These are phyloP conservation scores for Brachionus rubens DNA, from an alignment of 1,140 invertebrate species.

Conservation along the genomic window DNA sequence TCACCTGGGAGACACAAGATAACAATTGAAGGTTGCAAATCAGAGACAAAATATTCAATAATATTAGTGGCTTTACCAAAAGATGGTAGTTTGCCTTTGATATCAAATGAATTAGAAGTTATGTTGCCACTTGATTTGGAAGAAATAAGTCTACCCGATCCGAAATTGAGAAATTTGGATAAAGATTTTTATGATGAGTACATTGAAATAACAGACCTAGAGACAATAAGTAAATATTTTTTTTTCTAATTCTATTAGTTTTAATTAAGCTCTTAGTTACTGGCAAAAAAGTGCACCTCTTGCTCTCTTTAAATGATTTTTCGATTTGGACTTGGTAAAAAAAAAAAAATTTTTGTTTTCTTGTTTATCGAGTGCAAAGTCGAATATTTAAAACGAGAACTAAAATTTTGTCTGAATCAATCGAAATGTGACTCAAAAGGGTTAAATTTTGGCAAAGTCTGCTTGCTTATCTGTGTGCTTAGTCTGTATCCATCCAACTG, in stretches of 20 bases:
- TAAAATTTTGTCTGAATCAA: too few relatives aligned
- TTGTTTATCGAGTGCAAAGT: too few relatives aligned
- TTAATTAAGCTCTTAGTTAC: neutral
- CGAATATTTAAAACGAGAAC: too few relatives aligned
- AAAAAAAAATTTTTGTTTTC: too few relatives aligned
- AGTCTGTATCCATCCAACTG: too few relatives aligned
- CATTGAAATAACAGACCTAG: constrained; percentile 55
- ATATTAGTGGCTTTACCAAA: constrained; percentile 54
- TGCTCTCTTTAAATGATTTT: too few relatives aligned
- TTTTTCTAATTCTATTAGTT: constrained; percentile 23
- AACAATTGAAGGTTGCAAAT: constrained; percentile 56
- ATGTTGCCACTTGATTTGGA: constrained; percentile 53
- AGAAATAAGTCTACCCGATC: constrained; percentile 52
- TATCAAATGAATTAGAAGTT: constrained; percentile 58
- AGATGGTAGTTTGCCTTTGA: constrained; percentile 48
- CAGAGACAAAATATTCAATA: constrained; percentile 53
- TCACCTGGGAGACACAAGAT: constrained; percentile 56
- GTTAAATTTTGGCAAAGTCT: too few relatives aligned
- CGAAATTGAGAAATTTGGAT: constrained; percentile 51
- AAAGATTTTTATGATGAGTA: constrained; percentile 58
- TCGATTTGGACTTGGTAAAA: too few relatives aligned
- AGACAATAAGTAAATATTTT: constrained; percentile 53
- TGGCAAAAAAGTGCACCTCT: too few relatives aligned
- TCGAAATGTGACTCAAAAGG: too few relatives aligned
- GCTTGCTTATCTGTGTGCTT: too few relatives aligned